Evolutionary conservation across 2,888 invertebrate genomes (phyloP), one percentile per base, ranked within the genome.

Genomic region (Rutpela maculata): DNA sequence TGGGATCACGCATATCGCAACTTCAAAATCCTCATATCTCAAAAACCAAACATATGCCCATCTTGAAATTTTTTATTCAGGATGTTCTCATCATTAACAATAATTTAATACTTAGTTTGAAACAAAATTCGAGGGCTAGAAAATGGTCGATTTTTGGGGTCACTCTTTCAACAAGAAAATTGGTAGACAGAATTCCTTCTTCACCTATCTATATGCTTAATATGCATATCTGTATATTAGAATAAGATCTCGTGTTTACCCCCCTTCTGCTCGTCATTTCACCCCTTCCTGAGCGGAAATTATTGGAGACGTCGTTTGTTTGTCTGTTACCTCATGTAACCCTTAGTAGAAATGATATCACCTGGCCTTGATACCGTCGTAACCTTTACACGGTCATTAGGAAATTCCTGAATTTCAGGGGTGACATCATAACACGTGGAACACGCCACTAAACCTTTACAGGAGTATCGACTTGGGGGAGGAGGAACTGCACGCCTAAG

Each of bases 261-360:
- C 63, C 10, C 31, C 31, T n/a, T n/a, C 7, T 7, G 22, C 43
- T 38, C 43, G 10, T 43, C 43, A 43, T 19, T 43, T 65, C 38
- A 38, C 43, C 43, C 65, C 31, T 38, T 65, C 43, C 19, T 15
- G 18, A 19, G 12, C 11, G 65, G 43, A 65, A 65, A 43, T 65
- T 65, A 65, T 43, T 12, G 65, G 43, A 65, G 18, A 50, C 31
- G 11, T 35, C 62, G 18, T 43, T 11, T 18, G 31, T 60, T 18
- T 19, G 43, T 43, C 43, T 43, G 38, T 63, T 35, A 63, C 62
- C n/a, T n/a, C 35, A 63, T 65, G 15, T 17, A 65, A 65, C 65
- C 65, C 65, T 43, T 65, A 43, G n/a, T 18, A 38, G 63, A 18
- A 12, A 31, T 65, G 65, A 65, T 43, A 65, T 65, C 65, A 65